Percentiles rank a stretch among this genome's conserved stretches.
These are phyloP conservation scores for Recurvirostra avosetta DNA, from an alignment of 2,113 vertebrate species.

Conservation along the genomic window DNA sequence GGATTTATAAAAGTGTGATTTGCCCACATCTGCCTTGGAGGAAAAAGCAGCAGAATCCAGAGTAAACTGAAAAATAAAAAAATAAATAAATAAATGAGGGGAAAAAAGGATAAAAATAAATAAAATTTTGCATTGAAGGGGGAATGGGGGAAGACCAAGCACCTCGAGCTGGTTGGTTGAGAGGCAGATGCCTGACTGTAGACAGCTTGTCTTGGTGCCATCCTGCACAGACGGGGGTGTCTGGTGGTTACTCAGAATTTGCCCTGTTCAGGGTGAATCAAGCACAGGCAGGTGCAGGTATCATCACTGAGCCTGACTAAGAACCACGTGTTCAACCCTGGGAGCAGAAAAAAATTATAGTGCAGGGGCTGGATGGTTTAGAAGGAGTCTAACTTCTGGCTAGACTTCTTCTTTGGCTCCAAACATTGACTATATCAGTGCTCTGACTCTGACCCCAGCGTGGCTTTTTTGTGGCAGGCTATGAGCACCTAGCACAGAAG, in stretches of 20 bases:
- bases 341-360: background rate
- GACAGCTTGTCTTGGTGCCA: background rate
- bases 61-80: background rate
- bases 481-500: fast-evolving
- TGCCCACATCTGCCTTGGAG: background rate
- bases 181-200: background rate
- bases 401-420: background rate
- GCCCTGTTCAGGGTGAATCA: background rate
- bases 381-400: background rate
- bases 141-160: fast-evolving
- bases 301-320: background rate
- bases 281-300: background rate
- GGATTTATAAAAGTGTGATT: background rate
- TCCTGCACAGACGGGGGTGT: background rate
- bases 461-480: background rate
- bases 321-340: background rate
- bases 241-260: background rate
- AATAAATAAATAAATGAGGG: background rate
- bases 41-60: background rate
- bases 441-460: background rate
- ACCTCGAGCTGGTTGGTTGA: background rate
- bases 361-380: background rate
- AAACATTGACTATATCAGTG: background rate
- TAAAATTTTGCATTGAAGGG: background rate
- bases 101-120: background rate